Evolutionary conservation across 2,113 vertebrate species (phyloP).

Genomic region (Bubo bubo): DNA sequence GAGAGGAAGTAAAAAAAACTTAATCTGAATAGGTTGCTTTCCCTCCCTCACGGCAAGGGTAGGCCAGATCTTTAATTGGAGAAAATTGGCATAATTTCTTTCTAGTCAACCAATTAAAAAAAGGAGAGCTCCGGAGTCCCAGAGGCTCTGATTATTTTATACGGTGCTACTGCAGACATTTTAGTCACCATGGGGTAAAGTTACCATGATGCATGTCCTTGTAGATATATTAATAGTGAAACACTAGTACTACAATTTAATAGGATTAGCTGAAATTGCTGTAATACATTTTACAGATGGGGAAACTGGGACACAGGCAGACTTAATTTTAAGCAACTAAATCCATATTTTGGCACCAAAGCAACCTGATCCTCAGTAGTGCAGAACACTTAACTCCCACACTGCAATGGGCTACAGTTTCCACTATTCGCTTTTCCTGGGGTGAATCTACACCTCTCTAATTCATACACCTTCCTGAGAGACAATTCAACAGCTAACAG

Average conservation of each 20-base stretch:
- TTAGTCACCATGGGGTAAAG: constrained; percentile 28
- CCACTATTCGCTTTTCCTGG: not conserved
- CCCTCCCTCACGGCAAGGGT: not conserved
- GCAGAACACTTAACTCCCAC: constrained; percentile 1
- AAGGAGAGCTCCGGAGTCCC: not conserved
- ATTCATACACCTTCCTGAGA: not conserved
- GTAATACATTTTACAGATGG: constrained; percentile 59
- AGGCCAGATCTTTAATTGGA: not conserved
- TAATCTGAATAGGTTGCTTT: not conserved
- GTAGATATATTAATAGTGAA: constrained; percentile 59
- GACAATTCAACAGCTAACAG: not conserved
- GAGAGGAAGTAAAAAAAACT: not conserved
- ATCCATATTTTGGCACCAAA: constrained; percentile 55
- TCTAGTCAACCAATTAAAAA: constrained; percentile 31
- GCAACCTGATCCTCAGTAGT: constrained; percentile 6
- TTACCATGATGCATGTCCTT: constrained; percentile 52
- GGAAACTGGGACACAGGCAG: constrained; percentile 51
- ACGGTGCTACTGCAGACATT: not conserved
- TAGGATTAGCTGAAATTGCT: constrained; percentile 63
- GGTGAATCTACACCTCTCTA: not conserved
- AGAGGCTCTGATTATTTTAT: constrained; percentile 28
- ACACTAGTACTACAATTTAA: constrained; percentile 61
- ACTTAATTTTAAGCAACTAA: constrained; percentile 60
- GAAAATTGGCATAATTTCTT: constrained; percentile 27
- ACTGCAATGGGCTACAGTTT: not conserved